Conservation (phyloP, 2,797 vertebrate species). For the Rhinoraja longicauda region DNA sequence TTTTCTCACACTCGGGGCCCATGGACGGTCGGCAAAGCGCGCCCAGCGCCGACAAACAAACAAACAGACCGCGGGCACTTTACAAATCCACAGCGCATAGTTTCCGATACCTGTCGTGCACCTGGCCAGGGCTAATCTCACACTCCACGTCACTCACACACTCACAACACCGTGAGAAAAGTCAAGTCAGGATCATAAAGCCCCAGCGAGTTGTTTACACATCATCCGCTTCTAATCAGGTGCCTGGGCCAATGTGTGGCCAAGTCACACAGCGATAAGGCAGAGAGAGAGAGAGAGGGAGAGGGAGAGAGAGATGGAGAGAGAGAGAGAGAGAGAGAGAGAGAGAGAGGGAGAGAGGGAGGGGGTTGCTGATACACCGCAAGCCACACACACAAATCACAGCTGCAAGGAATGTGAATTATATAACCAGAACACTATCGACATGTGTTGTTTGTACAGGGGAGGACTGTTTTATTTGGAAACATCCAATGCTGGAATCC, state of each 20-base stretch:
- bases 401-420: not conserved
- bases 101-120: conserved; percentile 63
- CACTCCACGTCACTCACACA: conserved; percentile 71
- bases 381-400: not conserved
- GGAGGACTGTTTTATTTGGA: not conserved
- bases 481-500: too few relatives aligned
- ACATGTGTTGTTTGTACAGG: not conserved
- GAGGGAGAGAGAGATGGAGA: too few relatives aligned
- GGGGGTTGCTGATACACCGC: not conserved
- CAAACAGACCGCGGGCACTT: conserved; percentile 53
- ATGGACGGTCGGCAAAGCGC: conserved; percentile 60
- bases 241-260: not conserved
- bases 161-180: conserved; percentile 71
- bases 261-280: not conserved
- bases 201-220: not conserved
- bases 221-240: not conserved
- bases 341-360: not conserved
- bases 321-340: too few relatives aligned
- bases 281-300: not conserved
- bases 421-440: not conserved
- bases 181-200: conserved; percentile 39
- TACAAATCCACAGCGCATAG: conserved; percentile 52
- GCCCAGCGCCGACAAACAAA: conserved; percentile 56
- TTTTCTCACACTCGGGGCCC: conserved; percentile 88
- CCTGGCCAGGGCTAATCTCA: conserved; percentile 71